Conservation (phyloP, 2,797 vertebrate species). For the Hapalemur alaotrensis region DNA sequence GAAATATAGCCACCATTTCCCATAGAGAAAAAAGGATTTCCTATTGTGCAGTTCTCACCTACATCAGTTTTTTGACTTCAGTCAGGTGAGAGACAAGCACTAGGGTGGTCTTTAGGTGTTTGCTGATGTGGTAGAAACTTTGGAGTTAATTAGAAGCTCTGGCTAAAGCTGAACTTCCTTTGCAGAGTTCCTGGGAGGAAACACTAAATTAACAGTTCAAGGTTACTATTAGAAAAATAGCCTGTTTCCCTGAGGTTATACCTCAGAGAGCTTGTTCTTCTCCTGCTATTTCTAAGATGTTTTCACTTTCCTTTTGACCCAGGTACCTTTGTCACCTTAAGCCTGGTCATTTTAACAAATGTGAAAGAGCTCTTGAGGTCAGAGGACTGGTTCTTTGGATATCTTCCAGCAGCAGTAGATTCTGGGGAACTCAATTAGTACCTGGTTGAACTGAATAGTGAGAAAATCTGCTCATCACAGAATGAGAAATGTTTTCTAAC, state of each 20-base stretch:
- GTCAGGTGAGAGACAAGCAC: constrained; percentile 54
- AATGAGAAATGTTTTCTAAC: neutral
- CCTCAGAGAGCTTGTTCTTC: constrained; percentile 28
- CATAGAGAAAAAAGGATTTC: constrained; percentile 56
- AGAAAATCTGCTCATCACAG: neutral
- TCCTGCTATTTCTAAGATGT: neutral
- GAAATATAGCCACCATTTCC: constrained; percentile 56
- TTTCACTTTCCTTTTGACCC: constrained; percentile 11
- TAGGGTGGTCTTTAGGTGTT: constrained; percentile 64
- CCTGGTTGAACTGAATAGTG: neutral
- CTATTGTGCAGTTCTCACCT: constrained; percentile 60
- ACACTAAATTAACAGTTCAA: constrained; percentile 72
- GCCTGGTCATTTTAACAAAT: neutral
- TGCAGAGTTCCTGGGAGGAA: constrained; percentile 71
- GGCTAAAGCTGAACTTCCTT: constrained; percentile 70
- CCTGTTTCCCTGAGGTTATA: constrained; percentile 32
- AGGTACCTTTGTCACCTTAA: neutral
- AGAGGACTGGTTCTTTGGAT: neutral
- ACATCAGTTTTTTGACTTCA: constrained; percentile 61
- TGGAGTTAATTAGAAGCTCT: constrained; percentile 77
- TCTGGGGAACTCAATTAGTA: neutral
- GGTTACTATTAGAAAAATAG: constrained; percentile 66
- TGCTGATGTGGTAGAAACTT: constrained; percentile 61
- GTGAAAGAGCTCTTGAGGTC: neutral
- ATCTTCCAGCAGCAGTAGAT: neutral